A percentile compares a stretch with the other conserved stretches of the same genome.
Conservation (phyloP, 1,140 invertebrate species). For the Acyrthosiphon pisum region DNA sequence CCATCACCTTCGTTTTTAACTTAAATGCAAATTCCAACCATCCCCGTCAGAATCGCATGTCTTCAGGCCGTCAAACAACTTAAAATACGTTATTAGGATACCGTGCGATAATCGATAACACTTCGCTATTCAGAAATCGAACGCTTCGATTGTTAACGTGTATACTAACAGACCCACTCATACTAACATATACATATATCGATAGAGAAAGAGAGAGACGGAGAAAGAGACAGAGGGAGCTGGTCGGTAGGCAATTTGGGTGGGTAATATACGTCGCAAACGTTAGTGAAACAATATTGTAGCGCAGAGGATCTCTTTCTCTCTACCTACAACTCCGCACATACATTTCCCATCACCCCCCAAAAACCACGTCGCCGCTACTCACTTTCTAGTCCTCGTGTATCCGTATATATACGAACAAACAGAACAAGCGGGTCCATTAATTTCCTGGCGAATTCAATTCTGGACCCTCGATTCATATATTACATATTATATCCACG, state of each 20-base stretch:
- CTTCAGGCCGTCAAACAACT: not conserved
- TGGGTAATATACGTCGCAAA: not conserved
- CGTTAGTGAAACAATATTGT: not conserved
- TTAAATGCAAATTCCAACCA: not conserved
- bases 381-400: not conserved
- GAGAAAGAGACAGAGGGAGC: not conserved
- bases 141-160: not conserved
- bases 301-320: not conserved
- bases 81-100: not conserved
- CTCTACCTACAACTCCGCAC: not conserved
- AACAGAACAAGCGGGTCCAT: constrained; percentile 5
- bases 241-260: not conserved
- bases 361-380: not conserved
- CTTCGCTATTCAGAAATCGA: not conserved
- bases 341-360: not conserved
- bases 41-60: not conserved
- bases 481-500: not conserved
- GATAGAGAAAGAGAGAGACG: no score
- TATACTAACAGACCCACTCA: no score
- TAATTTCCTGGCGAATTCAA: constrained; percentile 4
- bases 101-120: not conserved
- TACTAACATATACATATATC: not conserved
- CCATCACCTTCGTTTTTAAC: no score
- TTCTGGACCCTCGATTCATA: not conserved
- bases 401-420: not conserved